Evolutionary conservation across 2,888 invertebrate genomes (phyloP), one percentile per base, ranked within the genome.

Genomic region (Lithodes maja): DNA sequence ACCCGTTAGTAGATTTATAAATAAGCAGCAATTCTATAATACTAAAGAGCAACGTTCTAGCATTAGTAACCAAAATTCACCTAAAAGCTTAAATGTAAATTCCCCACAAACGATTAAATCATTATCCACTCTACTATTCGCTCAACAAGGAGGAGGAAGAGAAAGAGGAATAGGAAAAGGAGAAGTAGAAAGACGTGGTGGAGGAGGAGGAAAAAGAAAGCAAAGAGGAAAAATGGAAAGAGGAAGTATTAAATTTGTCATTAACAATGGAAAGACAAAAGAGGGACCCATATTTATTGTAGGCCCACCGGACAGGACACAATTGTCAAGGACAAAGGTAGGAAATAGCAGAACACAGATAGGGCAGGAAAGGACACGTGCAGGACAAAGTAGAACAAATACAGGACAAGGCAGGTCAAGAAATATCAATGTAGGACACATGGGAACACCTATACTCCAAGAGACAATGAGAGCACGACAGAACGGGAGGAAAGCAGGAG

Each of bases 201-300:
- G 17, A 71, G 71, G 71, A 71, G 71, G 17, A 71, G 71, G 71
- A 71, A n/a, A n/a, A 71, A n/a, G 71, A 71, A n/a, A n/a, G n/a
- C 15, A n/a, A 71, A n/a, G 71, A 71, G 71, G 71, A 71, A n/a
- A 3, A 71, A 61, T 12, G 5, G 61, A 61, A 61, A 33, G 33
- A 33, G 33, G 33, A 33, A 33, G 33, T 33, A 33, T 33, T 33
- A 33, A 33, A 33, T 33, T 33, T 33, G 61, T 61, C 61, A 1
- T 2, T 17, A 17, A 71, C 3, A 17, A 2, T n/a, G 71, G 71
- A 61, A 12, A 71, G 17, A 17, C 2, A n/a, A 71, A 17, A 17
- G 61, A 61, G 12, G 61, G 61, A 61, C 5, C 12, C 7, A 61
- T 12, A 61, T 7, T 61, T 7, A 61, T 12, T 61, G 61, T 5